Base-by-base conservation (phyloP, 2,797 vertebrate species). In the Sciurus carolinensis region DNA sequence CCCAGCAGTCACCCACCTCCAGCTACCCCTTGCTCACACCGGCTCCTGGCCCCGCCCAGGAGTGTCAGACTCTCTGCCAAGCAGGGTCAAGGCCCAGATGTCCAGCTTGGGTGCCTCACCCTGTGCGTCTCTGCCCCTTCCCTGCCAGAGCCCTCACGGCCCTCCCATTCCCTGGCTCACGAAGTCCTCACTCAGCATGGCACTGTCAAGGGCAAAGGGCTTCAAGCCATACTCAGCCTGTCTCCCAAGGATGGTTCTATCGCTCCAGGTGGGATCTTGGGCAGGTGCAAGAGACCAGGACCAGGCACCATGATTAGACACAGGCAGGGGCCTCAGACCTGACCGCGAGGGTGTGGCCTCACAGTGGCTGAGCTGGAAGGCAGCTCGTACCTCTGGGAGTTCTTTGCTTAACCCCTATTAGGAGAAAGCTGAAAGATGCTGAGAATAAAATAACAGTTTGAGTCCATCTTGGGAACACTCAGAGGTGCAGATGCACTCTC, bases 11-110 rank as follows among this genome's bases (percentile, higher is more conserved):
- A 0, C 33, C 22, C 0, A 4, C 13, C 42, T 7, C 7, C 11
- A 7, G 5, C 7, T 8, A 7, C 17, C 42, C 36, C 24, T 26
- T 2, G 0, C 5, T 44, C 67, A 50, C n/a, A 36, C 33, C 2
- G 22, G 1, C 33, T 13, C 0, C 0, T 20, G 20, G 62, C 30
- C 24, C 44, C 33, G 2, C 66, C 0, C 3, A 39, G 39, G 39
- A 28, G 11, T 22, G 9, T 11, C 62, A 67, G 50, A 11, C 24
- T 39, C 80, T 81, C 47, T 42, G 33, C 22, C 59, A 42, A 67
- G 59, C n/a, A 44, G 22, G 20, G 69, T 57, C 12, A 39, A 54
- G 42, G 26, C 39, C 20, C 30, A 64, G 26, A 54, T 0, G 1
- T 12, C 22, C n/a, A 30, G 26, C 64, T 26, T n/a, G 30, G 30